Evolutionary conservation across 2,113 vertebrate genomes (phyloP), one percentile per base, ranked within the genome.

Genomic region (Drymodes brunneopygia): DNA sequence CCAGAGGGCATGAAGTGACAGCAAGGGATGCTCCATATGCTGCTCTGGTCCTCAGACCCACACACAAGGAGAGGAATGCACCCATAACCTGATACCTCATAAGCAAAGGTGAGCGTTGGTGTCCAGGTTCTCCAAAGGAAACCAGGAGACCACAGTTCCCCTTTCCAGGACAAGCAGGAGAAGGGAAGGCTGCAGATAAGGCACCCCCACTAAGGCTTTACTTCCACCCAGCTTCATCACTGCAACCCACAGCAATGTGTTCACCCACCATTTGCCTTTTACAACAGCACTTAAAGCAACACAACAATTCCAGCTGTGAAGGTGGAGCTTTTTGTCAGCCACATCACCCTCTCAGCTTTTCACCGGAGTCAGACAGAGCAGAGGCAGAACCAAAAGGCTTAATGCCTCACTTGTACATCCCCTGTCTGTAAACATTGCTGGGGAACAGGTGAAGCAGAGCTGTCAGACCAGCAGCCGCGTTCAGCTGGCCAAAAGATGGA

Each of bases 51-150:
- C 90, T 69, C 38, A 50, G 45, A 40, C 62, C 77, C 70, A 48
- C 35, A 33, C 8, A 24, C n/a, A 69, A 27, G 31, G 31, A 51
- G n/a, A 40, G 29, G 36, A 66, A 29, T 9, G 18, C 1, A 23
- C 15, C 21, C 11, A 11, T 1, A 36, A 19, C 27, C 23, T 7
- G 54, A 40, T 2, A 35, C 23, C 12, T 1, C 2, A 11, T 1
- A 15, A 35, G 27, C 11, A 47, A 15, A 11, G 31, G 36, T 1
- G 27, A 83, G 31, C 1, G 1, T 3, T 5, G 1, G n/a, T 27
- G 27, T 69, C 74, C 44, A 6, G 12, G 8, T 47, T 81, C 54
- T 38, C 50, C 69, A 44, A n/a, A 28, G 50, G 33, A 79, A 71
- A 31, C 21, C 61, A 60, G 21, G 23, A 53, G 22, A 29, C 12